Percentiles rank a stretch among this genome's conserved stretches.
phyloP scores from a whole-genome alignment of 2,888 invertebrate genomes.

The Tiphia femorata region DNA sequence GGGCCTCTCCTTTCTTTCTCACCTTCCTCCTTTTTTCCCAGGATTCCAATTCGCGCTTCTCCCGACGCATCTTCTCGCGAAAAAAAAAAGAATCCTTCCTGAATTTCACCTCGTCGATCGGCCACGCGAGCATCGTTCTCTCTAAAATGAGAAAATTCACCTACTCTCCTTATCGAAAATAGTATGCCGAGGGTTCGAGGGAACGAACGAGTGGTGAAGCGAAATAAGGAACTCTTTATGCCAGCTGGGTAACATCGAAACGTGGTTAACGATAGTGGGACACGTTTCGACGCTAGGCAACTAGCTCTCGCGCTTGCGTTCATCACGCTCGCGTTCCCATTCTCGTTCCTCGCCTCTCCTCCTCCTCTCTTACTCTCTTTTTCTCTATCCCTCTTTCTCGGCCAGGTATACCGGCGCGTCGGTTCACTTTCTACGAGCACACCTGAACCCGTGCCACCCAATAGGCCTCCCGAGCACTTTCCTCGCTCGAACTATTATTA shows the following conservation, averaged over 20 bases:
- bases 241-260: slow-evolving; percentile 12
- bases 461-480: slow-evolving; percentile 51
- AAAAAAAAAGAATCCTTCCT: no score
- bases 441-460: slow-evolving; percentile 46
- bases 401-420: slow-evolving; percentile 35
- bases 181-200: no score
- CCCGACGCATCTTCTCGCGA: no score
- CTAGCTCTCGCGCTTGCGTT: slow-evolving; percentile 29
- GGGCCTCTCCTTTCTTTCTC: no score
- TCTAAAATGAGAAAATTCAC: no score
- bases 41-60: no score
- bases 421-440: slow-evolving; percentile 60
- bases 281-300: slow-evolving; percentile 11
- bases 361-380: slow-evolving; percentile 17
- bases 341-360: slow-evolving; percentile 38
- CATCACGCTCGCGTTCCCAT: slow-evolving; percentile 20
- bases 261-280: slow-evolving; percentile 11
- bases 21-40: no score
- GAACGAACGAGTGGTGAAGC: no score
- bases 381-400: slow-evolving; percentile 39
- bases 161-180: no score
- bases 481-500: slow-evolving; percentile 52
- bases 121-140: no score
- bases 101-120: no score
- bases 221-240: slow-evolving; percentile 16